A percentile compares a stretch with the other conserved stretches of the same genome.
Conservation (phyloP, 2,797 vertebrate genomes). For the Tauraco hartlaubi region DNA sequence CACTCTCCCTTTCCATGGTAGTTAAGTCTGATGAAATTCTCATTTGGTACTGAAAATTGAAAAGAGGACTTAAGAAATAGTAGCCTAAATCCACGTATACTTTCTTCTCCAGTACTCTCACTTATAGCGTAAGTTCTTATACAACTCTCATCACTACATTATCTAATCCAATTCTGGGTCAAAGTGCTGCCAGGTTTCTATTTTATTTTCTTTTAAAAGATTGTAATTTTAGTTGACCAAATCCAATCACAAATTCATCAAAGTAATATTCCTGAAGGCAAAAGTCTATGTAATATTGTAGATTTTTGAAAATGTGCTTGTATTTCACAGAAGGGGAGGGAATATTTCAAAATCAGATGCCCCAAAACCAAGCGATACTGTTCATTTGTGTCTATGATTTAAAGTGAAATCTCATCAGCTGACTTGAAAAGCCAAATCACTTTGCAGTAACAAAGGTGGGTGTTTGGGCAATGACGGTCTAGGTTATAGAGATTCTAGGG, state of each 20-base stretch:
- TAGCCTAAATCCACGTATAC: not conserved
- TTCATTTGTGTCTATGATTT: not conserved
- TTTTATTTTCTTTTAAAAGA: not conserved
- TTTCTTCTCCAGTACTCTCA: not conserved
- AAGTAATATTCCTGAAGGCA: not conserved
- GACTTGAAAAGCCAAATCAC: not conserved
- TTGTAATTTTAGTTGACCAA: not conserved
- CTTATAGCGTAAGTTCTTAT: not conserved
- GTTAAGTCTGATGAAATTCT: conserved; percentile 31
- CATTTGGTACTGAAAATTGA: conserved; percentile 3
- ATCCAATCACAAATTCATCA: not conserved
- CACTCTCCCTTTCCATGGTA: not conserved
- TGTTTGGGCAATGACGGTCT: not conserved
- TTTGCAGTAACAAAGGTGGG: not conserved
- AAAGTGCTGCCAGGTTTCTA: not conserved
- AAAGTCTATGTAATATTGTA: not conserved
- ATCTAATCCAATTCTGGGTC: not conserved
- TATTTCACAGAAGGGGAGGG: not conserved
- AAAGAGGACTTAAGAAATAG: not conserved
- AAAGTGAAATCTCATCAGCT: not conserved
- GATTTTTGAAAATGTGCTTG: not conserved
- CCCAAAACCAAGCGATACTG: not conserved
- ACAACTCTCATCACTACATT: not conserved
- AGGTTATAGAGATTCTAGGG: not conserved
- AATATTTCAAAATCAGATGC: not conserved